Evolutionary conservation across 2,888 invertebrate species (phyloP).

Genomic region (Ochropleura leucogaster): DNA sequence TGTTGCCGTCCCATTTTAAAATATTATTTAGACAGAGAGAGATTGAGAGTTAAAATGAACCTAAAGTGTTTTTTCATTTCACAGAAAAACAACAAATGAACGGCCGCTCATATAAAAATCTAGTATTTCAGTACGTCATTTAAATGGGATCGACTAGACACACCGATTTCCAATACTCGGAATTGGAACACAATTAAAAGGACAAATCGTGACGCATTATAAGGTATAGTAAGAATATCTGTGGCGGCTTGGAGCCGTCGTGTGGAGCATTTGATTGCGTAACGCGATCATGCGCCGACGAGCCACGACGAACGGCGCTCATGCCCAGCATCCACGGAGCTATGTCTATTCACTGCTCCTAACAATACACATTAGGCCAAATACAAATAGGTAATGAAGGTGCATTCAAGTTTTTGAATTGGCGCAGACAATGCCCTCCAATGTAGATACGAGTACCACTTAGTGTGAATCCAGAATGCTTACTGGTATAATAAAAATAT

Average conservation of each 20-base stretch:
- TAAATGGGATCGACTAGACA: constrained; percentile 36
- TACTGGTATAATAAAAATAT: not conserved
- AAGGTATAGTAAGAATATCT: constrained; percentile 71
- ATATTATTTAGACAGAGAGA: not conserved
- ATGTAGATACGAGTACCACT: constrained; percentile 6
- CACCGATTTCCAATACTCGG: constrained; percentile 66
- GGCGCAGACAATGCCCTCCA: constrained; percentile 22
- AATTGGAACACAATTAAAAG: constrained; percentile 79
- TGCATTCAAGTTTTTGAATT: constrained; percentile 36
- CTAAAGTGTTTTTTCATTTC: not conserved
- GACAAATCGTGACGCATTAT: constrained; percentile 78
- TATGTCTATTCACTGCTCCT: constrained; percentile 59
- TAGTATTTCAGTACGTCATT: constrained; percentile 12
- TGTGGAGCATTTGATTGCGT: constrained; percentile 74
- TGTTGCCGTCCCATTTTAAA: not conserved
- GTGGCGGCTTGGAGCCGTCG: constrained; percentile 69
- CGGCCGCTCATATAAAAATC: not conserved
- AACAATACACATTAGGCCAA: constrained; percentile 54
- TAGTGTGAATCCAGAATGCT: constrained; percentile 9
- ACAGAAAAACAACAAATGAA: not conserved
- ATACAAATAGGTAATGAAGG: constrained; percentile 51
- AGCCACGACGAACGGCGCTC: constrained; percentile 62
- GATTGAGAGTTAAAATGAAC: not conserved
- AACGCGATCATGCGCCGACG: constrained; percentile 72
- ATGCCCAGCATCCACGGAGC: constrained; percentile 60